Evolutionary conservation across 2,888 invertebrate genomes (phyloP).

Genomic region (Thymelicus lineola): DNA sequence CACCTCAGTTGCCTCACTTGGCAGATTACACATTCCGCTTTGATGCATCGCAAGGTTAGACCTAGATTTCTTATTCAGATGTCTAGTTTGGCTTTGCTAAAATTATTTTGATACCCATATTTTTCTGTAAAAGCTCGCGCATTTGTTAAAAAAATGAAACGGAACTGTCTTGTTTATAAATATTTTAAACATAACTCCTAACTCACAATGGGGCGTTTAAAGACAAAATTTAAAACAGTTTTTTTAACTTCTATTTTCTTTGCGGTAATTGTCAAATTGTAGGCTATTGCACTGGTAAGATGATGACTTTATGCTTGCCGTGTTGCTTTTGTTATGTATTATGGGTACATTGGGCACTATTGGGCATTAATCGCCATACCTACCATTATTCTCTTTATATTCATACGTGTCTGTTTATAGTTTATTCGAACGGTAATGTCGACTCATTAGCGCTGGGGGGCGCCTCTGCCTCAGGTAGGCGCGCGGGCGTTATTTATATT

Average conservation of each 20-base stretch:
- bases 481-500: conserved; percentile 66
- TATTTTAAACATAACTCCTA: no score
- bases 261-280: no score
- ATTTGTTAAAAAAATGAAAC: no score
- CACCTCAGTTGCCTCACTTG: conserved; percentile 52
- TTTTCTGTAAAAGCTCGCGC: background rate
- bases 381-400: conserved; percentile 35
- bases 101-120: background rate
- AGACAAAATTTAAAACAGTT: no score
- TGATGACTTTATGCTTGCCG: no score
- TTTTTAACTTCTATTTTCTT: no score
- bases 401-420: conserved; percentile 39
- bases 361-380: no score
- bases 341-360: no score
- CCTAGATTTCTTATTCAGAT: conserved; percentile 47
- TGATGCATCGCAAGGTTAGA: conserved; percentile 46
- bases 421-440: conserved; percentile 51
- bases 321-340: no score
- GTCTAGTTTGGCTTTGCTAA: conserved; percentile 7
- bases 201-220: no score
- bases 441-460: conserved; percentile 74
- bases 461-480: conserved; percentile 64
- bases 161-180: no score
- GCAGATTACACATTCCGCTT: conserved; percentile 49
- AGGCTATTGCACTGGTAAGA: no score